These are phyloP conservation scores for Bombus cullumanus DNA, from an alignment of 1,140 invertebrate species.

Conservation along the genomic window DNA sequence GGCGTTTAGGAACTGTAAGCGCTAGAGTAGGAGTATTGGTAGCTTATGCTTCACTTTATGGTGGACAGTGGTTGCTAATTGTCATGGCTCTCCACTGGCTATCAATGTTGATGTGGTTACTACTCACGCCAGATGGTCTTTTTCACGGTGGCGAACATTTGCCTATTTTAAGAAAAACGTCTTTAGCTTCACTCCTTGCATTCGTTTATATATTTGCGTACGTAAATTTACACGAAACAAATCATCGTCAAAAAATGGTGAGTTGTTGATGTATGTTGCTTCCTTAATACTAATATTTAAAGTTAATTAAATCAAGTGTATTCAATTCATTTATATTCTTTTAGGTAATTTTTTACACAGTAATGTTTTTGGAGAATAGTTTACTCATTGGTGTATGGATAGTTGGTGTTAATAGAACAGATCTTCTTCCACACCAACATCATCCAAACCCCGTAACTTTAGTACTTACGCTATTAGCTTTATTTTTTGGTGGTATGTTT, in stretches of 20 bases:
- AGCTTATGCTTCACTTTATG: conserved; percentile 93
- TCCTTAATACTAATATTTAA: not conserved
- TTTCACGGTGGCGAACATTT: conserved; percentile 91
- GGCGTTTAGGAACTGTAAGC: conserved; percentile 93
- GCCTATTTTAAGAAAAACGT: conserved; percentile 86
- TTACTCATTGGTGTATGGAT: conserved; percentile 89
- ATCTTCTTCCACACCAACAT: conserved; percentile 72
- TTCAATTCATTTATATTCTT: conserved; percentile 45
- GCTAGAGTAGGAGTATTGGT: conserved; percentile 91
- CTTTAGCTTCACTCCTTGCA: conserved; percentile 89
- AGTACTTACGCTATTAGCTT: conserved; percentile 82
- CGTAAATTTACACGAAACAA: conserved; percentile 92
- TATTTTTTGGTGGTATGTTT: conserved; percentile 90
- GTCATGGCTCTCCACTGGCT: conserved; percentile 91
- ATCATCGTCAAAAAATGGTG: conserved; percentile 91
- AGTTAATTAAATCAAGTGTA: not conserved
- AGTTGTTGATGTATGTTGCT: not conserved
- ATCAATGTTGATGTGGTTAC: conserved; percentile 92
- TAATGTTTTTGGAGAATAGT: conserved; percentile 95
- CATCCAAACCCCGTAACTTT: conserved; percentile 82
- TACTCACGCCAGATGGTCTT: conserved; percentile 91
- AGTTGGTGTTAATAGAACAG: conserved; percentile 83
- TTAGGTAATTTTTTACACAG: conserved; percentile 93
- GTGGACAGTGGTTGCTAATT: conserved; percentile 87
- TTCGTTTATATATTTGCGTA: conserved; percentile 96